Conservation (phyloP, 2,888 invertebrate genomes). For the Diogma glabrata region DNA sequence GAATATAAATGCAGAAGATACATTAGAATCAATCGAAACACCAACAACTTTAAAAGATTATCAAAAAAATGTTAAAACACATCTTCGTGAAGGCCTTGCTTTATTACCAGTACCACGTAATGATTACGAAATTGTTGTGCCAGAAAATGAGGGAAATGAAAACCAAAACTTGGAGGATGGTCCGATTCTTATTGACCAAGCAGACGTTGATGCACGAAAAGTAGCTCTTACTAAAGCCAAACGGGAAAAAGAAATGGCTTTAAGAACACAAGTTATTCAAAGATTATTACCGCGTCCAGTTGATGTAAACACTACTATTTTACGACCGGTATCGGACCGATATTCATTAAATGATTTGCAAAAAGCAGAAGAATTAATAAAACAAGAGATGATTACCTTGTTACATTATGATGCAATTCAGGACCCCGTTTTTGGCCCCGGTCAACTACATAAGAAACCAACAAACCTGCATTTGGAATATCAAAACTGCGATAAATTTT, state of each 20-base stretch:
- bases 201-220: slow-evolving; percentile 64
- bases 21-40: slow-evolving; percentile 55
- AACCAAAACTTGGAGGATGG: slow-evolving; percentile 34
- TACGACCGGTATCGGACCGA: slow-evolving; percentile 64
- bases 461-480: slow-evolving; percentile 55
- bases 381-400: slow-evolving; percentile 94
- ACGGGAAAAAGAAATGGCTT: slow-evolving; percentile 46
- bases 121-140: slow-evolving; percentile 97
- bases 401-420: slow-evolving; percentile 78
- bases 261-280: slow-evolving; percentile 78
- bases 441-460: slow-evolving; percentile 27
- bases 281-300: slow-evolving; percentile 70
- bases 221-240: slow-evolving; percentile 57
- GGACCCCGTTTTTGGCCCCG: slow-evolving; percentile 46
- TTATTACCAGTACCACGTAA: slow-evolving; percentile 84
- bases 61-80: slow-evolving; percentile 62
- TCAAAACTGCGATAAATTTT: slow-evolving; percentile 69
- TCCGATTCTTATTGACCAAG: slow-evolving; percentile 65
- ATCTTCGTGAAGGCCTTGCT: slow-evolving; percentile 65
- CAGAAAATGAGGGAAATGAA: slow-evolving; percentile 59
- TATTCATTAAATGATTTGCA: slow-evolving; percentile 76
- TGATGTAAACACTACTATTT: slow-evolving; percentile 73
- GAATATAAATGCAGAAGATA: slow-evolving; percentile 87
- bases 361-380: slow-evolving; percentile 91
- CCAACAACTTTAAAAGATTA: slow-evolving; percentile 53